A percentile compares a stretch with the other conserved stretches of the same genome.
phyloP scores from a whole-genome alignment of 2,797 vertebrate species.

The Dipus sagitta region DNA sequence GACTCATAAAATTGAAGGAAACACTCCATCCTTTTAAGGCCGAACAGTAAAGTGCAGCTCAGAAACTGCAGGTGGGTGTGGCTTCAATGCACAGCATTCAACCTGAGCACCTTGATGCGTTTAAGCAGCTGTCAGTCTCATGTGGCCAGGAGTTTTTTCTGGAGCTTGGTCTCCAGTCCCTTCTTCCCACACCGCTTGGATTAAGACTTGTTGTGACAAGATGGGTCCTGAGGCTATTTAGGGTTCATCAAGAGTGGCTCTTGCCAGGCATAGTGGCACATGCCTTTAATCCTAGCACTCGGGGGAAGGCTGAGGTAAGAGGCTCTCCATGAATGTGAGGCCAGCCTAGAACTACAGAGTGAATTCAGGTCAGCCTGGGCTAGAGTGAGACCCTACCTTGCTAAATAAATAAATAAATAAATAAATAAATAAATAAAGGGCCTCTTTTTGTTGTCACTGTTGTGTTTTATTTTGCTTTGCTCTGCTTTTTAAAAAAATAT shows the following conservation, averaged over 20 bases:
- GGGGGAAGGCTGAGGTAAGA: no score
- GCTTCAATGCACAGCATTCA: not conserved
- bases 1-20: not conserved
- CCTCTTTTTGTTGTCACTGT: not conserved
- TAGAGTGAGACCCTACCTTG: no score
- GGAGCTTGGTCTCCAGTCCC: not conserved
- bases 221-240: not conserved
- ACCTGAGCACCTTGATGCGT: fast-evolving
- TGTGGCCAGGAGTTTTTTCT: not conserved
- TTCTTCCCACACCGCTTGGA: not conserved
- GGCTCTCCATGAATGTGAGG: no score
- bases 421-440: no score
- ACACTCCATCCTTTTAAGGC: not conserved
- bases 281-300: no score
- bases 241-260: no score
- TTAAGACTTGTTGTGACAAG: not conserved
- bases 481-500: not conserved
- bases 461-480: not conserved
- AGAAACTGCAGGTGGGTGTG: not conserved
- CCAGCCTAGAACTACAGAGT: no score
- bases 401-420: no score
- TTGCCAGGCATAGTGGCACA: no score
- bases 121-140: not conserved
- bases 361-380: no score
- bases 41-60: not conserved